phyloP scores from a whole-genome alignment of 2,888 invertebrate genomes.

The Gasteruption jaculator region DNA sequence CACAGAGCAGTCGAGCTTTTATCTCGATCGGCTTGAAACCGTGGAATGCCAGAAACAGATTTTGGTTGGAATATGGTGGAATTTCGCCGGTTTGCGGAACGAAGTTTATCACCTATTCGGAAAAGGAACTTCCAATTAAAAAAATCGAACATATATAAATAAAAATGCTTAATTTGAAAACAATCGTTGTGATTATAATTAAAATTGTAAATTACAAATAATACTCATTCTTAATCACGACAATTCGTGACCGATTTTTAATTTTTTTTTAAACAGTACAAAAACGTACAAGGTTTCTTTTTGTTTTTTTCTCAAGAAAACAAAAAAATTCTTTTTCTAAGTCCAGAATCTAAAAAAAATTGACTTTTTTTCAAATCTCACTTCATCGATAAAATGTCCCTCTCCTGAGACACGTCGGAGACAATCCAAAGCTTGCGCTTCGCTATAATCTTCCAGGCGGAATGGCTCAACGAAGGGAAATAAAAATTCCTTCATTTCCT shows the following conservation, averaged over 20 bases:
- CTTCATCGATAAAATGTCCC: conserved; percentile 22
- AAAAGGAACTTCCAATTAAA: not conserved
- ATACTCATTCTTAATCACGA: too few relatives aligned
- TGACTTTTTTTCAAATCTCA: too few relatives aligned
- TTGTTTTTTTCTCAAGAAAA: too few relatives aligned
- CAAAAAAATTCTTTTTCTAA: too few relatives aligned
- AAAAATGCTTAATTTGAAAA: conserved; percentile 3
- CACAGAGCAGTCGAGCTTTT: conserved; percentile 54
- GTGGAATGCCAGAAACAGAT: conserved; percentile 28
- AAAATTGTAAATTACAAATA: too few relatives aligned
- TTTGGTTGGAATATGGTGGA: conserved; percentile 25
- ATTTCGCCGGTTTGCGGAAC: conserved; percentile 26
- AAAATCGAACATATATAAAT: too few relatives aligned
- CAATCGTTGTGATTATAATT: too few relatives aligned
- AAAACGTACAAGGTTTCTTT: too few relatives aligned
- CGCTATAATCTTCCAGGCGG: conserved; percentile 20
- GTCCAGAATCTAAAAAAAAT: too few relatives aligned
- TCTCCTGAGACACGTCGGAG: conserved; percentile 11
- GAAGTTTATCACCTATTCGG: conserved; percentile 26
- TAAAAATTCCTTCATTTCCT: conserved; percentile 23
- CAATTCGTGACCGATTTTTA: too few relatives aligned
- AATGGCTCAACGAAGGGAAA: conserved; percentile 15
- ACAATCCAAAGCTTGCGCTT: conserved; percentile 21
- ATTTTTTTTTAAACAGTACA: too few relatives aligned
- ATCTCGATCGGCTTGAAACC: conserved; percentile 37